Evolutionary conservation across 1,140 invertebrate species (phyloP), one percentile per base, ranked within the genome.

Genomic region (Aphis gossypii): DNA sequence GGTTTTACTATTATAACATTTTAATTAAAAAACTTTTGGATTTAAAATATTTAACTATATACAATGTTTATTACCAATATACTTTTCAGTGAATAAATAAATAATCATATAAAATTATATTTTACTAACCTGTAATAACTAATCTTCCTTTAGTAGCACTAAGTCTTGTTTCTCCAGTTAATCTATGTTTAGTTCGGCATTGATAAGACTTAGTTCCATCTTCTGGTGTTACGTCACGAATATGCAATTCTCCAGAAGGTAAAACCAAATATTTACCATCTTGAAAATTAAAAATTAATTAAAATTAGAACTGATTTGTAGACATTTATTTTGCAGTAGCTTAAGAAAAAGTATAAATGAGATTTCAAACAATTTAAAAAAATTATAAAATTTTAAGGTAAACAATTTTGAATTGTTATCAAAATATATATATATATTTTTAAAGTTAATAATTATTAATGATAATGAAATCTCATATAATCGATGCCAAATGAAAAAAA

Each of bases 191-290:
- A 83, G 98, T 99, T 94, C 98, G 96, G 95, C 99, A 99, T 95
- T 98, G 98, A 95, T 98, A 99, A 94, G 97, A 98, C 95, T 99
- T 99, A 95, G 98, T 98, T 94, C 98, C 98, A 95, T 99, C 98
- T 95, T 98, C 98, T 94, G 98, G 98, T 95, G 97, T 98, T 92
- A 99, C 98, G 96, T 99, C 98, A 95, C 97, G 97, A 95, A 99
- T 99, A 95, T 99, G 98, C 90, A 99, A 96, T 96, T 99, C 98
- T 94, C 98, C 98, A 95, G 98, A 98, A 94, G 98, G 98, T 94
- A 99, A 95, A 54, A 99, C 98, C 95, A 99, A 96, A 95, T 98
- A 99, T 97, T 98, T 98, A 94, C 98, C 98, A 96, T 98, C 98
- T 98, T 96, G 11, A 94, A 94, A 84, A 88, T 84, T 68, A 76